These are phyloP conservation scores for Drosophila nasuta DNA, from an alignment of 1,140 invertebrate species.

Conservation along the genomic window DNA sequence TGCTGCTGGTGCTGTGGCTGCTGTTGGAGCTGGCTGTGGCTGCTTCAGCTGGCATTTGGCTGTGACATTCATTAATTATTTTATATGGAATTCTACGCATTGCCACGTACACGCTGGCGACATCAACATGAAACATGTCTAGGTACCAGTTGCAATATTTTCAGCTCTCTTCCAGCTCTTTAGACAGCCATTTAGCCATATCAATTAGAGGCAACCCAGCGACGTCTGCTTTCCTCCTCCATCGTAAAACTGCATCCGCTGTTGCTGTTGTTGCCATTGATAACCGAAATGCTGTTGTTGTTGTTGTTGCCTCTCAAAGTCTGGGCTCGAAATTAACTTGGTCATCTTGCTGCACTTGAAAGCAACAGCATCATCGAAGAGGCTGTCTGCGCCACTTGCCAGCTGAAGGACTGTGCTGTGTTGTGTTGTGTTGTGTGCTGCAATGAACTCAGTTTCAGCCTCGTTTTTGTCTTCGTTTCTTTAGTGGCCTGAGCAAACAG, in stretches of 20 bases:
- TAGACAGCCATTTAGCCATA: slow-evolving; percentile 80
- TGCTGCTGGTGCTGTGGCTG: slow-evolving; percentile 17
- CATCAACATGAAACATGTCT: slow-evolving; percentile 83
- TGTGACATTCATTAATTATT: slow-evolving; percentile 85
- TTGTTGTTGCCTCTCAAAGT: background rate
- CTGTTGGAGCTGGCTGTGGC: slow-evolving; percentile 30
- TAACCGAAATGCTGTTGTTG: slow-evolving; percentile 48
- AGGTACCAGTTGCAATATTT: slow-evolving; percentile 42
- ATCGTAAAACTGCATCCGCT: slow-evolving; percentile 17
- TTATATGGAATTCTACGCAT: slow-evolving; percentile 84
- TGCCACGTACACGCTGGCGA: slow-evolving; percentile 83
- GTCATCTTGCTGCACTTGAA: slow-evolving; percentile 80
- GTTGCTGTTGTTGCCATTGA: slow-evolving; percentile 50
- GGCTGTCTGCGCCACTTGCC: slow-evolving; percentile 66
- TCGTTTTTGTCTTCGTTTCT: slow-evolving; percentile 66
- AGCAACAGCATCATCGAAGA: slow-evolving; percentile 30
- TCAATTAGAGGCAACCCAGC: slow-evolving; percentile 65
- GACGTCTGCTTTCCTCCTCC: slow-evolving; percentile 7
- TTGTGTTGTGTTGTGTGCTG: too few relatives aligned
- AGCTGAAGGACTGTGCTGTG: slow-evolving; percentile 1
- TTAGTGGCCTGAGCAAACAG: slow-evolving; percentile 77
- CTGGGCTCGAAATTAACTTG: slow-evolving; percentile 76
- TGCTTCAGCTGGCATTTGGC: slow-evolving; percentile 69
- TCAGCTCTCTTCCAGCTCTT: slow-evolving; percentile 51
- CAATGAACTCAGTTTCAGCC: slow-evolving; percentile 11